Evolutionary conservation across 1,140 invertebrate species (phyloP).

Genomic region (Fopius arisanus): DNA sequence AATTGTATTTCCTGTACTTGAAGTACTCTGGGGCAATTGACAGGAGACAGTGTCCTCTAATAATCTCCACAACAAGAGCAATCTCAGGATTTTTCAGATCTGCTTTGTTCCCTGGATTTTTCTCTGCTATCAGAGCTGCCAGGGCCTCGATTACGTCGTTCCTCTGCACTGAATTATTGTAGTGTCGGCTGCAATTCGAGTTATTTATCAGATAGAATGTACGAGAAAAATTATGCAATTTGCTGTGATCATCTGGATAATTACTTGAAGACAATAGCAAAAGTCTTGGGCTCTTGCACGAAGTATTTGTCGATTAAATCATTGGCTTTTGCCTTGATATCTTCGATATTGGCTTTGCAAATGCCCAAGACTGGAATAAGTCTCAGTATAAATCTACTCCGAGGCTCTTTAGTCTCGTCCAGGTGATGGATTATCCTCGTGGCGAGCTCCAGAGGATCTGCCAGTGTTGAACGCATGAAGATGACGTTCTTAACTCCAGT

Average conservation of each 20-base stretch:
- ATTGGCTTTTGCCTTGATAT: slow-evolving; percentile 75
- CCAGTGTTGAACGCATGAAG: slow-evolving; percentile 81
- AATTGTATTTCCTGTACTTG: slow-evolving; percentile 76
- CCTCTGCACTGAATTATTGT: slow-evolving; percentile 77
- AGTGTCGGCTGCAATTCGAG: slow-evolving; percentile 68
- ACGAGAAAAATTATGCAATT: too few relatives aligned
- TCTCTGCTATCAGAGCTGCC: slow-evolving; percentile 72
- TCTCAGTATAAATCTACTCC: slow-evolving; percentile 77
- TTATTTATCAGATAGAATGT: background rate
- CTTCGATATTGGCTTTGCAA: slow-evolving; percentile 79
- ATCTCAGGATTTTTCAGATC: slow-evolving; percentile 79
- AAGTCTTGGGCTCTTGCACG: slow-evolving; percentile 74
- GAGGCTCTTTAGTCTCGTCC: slow-evolving; percentile 70
- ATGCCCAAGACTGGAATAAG: slow-evolving; percentile 82
- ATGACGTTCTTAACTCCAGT: slow-evolving; percentile 83
- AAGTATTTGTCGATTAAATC: slow-evolving; percentile 79
- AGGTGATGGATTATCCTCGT: slow-evolving; percentile 79
- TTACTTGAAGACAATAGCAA: slow-evolving; percentile 80
- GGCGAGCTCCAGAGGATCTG: slow-evolving; percentile 76
- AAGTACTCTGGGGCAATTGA: slow-evolving; percentile 74
- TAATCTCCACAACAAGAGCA: slow-evolving; percentile 81
- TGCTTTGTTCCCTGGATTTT: slow-evolving; percentile 76
- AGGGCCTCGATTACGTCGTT: slow-evolving; percentile 76
- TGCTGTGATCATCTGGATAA: too few relatives aligned
- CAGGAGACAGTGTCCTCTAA: slow-evolving; percentile 73